These are phyloP conservation scores for Cyprinodon diabolis DNA, from an alignment of 2,797 vertebrate genomes.

Conservation along the genomic window DNA sequence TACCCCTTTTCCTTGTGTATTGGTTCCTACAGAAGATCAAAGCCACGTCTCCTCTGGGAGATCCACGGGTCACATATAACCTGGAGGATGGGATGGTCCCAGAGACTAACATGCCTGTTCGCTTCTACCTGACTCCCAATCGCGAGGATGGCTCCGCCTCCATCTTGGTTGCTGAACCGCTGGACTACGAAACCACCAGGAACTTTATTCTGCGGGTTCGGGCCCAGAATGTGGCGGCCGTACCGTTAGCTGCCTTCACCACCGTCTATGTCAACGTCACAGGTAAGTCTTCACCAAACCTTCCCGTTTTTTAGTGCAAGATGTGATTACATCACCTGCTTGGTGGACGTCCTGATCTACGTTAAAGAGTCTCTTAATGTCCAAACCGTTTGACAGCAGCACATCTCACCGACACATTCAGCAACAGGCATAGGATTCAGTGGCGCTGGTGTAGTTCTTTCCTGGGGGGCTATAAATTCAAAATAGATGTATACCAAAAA, in stretches of 20 bases:
- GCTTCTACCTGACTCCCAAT: conserved; percentile 91
- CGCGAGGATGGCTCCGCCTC: conserved; percentile 88
- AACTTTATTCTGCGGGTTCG: conserved; percentile 87
- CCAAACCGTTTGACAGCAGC: no score
- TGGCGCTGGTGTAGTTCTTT: no score
- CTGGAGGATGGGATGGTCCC: conserved; percentile 90
- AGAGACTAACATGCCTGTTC: conserved; percentile 90
- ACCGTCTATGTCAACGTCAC: conserved; percentile 85
- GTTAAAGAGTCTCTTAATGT: no score
- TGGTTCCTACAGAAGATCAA: conserved; percentile 81
- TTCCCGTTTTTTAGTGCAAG: no score
- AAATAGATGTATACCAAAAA: no score
- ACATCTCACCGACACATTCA: no score
- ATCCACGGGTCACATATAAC: conserved; percentile 88
- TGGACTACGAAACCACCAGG: conserved; percentile 89
- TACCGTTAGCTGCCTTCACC: conserved; percentile 87
- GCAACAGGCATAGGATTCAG: no score
- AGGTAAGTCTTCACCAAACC: conserved; percentile 68
- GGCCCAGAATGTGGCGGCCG: conserved; percentile 88
- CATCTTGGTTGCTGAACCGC: conserved; percentile 87
- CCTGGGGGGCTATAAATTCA: no score
- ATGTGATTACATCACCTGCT: no score
- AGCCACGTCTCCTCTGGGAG: conserved; percentile 86
- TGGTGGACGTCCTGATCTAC: no score
- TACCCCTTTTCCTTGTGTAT: background rate